Conservation (phyloP, 2,888 invertebrate genomes). For the Meta bourneti region DNA sequence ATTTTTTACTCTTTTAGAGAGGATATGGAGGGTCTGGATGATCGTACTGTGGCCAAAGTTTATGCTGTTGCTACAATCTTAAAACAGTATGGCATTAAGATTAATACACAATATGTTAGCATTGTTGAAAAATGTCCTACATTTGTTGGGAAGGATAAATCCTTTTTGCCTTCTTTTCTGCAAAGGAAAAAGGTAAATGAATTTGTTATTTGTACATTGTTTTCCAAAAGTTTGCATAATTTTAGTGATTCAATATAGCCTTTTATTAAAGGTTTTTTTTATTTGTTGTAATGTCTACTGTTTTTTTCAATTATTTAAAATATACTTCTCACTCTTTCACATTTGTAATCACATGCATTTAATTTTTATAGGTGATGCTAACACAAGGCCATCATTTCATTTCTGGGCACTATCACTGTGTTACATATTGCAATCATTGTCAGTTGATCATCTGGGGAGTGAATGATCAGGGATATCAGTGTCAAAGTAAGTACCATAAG, state of each 20-base stretch:
- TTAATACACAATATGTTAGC: slow-evolving; percentile 83
- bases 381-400: slow-evolving; percentile 90
- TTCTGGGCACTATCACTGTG: slow-evolving; percentile 92
- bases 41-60: slow-evolving; percentile 86
- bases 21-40: slow-evolving; percentile 85
- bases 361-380: background rate
- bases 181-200: slow-evolving; percentile 83
- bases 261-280: too few relatives aligned
- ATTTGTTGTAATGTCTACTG: too few relatives aligned
- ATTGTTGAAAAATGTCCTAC: slow-evolving; percentile 89
- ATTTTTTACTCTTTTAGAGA: slow-evolving; percentile 81
- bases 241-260: too few relatives aligned
- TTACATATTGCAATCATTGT: slow-evolving; percentile 96
- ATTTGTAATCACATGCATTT: too few relatives aligned
- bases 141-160: slow-evolving; percentile 91
- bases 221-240: background rate
- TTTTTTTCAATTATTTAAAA: too few relatives aligned
- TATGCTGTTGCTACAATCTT: slow-evolving; percentile 91
- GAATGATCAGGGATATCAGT: slow-evolving; percentile 97
- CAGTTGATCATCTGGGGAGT: slow-evolving; percentile 95
- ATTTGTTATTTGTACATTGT: too few relatives aligned
- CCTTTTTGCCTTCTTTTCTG: slow-evolving; percentile 79
- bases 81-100: slow-evolving; percentile 87
- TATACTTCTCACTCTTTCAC: too few relatives aligned
- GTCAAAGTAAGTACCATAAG: slow-evolving; percentile 87